Percentiles rank a stretch among this genome's conserved stretches.
These are phyloP conservation scores for Phalacrocorax pelagicus DNA, from an alignment of 2,113 vertebrate genomes.

Conservation along the genomic window DNA sequence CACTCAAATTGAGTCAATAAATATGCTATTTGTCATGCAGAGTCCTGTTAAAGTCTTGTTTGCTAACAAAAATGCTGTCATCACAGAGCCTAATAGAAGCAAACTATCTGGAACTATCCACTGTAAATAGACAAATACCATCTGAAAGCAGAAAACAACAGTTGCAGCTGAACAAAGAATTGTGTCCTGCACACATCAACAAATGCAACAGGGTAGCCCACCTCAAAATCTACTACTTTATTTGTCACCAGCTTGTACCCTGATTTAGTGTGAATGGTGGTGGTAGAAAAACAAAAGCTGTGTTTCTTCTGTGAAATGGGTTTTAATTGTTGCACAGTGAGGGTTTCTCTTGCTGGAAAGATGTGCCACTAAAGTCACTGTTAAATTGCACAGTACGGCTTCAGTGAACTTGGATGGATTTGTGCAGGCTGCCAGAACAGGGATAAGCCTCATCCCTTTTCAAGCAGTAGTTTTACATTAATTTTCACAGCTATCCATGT, in stretches of 20 bases:
- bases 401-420: constrained; percentile 18
- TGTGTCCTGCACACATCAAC: neutral
- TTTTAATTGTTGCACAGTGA: neutral
- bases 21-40: constrained; percentile 64
- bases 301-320: neutral
- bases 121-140: constrained; percentile 36
- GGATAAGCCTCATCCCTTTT: neutral
- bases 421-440: neutral
- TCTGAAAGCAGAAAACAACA: constrained; percentile 51
- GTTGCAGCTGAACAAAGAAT: neutral
- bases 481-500: neutral
- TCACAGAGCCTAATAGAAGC: constrained; percentile 37
- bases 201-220: neutral
- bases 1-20: constrained; percentile 68
- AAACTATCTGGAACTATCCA: constrained; percentile 46
- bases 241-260: neutral
- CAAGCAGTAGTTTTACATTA: neutral
- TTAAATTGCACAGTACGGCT: neutral
- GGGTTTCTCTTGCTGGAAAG: neutral
- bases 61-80: constrained; percentile 60
- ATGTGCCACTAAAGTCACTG: neutral
- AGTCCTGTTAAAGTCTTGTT: constrained; percentile 62
- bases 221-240: neutral
- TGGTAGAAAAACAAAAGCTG: neutral
- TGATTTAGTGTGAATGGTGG: neutral